Base-by-base conservation (phyloP, 1,140 invertebrate species). In the Cardiocondyla obscurior region DNA sequence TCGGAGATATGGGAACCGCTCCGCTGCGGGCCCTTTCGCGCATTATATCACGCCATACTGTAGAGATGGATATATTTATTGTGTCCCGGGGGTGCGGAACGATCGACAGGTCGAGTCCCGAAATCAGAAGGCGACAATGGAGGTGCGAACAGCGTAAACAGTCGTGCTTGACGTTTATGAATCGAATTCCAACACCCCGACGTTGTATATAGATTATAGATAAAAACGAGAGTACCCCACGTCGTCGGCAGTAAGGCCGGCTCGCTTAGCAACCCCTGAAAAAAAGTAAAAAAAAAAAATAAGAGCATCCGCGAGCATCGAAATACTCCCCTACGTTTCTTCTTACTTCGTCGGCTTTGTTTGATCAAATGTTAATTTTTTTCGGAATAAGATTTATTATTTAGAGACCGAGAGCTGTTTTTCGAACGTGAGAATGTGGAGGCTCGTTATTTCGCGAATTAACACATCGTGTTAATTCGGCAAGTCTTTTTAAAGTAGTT, bases 91-190 rank as follows among this genome's bases (percentile, higher is more conserved):
- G 60, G 73, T 86, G 58, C 69, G 51, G 44, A 81, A 84, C 83
- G 65, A 83, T 88, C 86, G 39, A 49, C 19, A 62, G 46, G 42
- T 33, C 74, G 62, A 28, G 25, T 30, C 46, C 62, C 22, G 49
- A 82, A 64, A 74, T 62, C 28, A 65, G 25, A 12, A 46, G 72
- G 16, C 64, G 60, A 90, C 85, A 87, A 89, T 88, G 85, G 62
- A 39, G 42, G 30, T 64, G 64, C 74, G 58, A 83, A 67, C 85
- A 77, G 65, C 69, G 85, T 67, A 85, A 69, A 88, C 77, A 88
- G 74, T 60, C 53, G 57, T 70, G 82, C 67, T 84, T 91, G 90
- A 92, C 92, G 87, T 90, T 92, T 91, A 93, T 92, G 89, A 92
- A 93, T 92, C 87, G 88, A 92, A 93, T 93, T 91, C 90, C 86